Evolutionary conservation across 1,140 invertebrate genomes (phyloP), one percentile per base, ranked within the genome.

Genomic region (Drosophila guanche): DNA sequence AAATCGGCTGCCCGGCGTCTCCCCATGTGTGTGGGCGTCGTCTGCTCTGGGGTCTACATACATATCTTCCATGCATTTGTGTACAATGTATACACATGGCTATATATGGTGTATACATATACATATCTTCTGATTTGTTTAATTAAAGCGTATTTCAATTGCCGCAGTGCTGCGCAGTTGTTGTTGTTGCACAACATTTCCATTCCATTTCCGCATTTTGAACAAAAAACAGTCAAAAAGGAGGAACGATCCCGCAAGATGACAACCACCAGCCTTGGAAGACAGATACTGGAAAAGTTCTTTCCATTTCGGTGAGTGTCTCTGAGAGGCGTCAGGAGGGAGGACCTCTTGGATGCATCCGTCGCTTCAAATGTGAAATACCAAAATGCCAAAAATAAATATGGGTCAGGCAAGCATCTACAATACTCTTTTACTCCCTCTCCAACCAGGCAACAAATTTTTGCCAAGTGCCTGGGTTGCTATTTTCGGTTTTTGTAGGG

Each of bases 121-220:
- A 20, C 16, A 20, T 81, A 66, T 67, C 65, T 80, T 86, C 68
- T 81, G 81, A 85, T 85, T 85, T 81, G 81, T 85, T 88, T 81
- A 85, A 85, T 85, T 86, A 88, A 85, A 81, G 74, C 77, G 81
- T 80, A 86, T 81, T 81, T 86, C 81, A 73, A 81, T 85, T 86
- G 80, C 77, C 70, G 10, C 33, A 55, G 65, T 67, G 62, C 29
- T 80, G 81, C 81, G 81, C 81, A 85, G 58, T 83, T 23, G 58
- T 72, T 52, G 73, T 68, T 69, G 51, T 72, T 72, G 59, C 57
- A 63, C 40, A 63, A 61, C 58, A 74, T 55, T 80, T 76, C 62
- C 77, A n/a, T n/a, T n/a, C n/a, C n/a, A n/a, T n/a, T 65, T 76
- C 63, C 23, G 25, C 46, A 37, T 10, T 12, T 37, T 12, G 33